These are phyloP conservation scores for Garrulus glandarius DNA, from an alignment of 2,797 vertebrate genomes.

Conservation along the genomic window DNA sequence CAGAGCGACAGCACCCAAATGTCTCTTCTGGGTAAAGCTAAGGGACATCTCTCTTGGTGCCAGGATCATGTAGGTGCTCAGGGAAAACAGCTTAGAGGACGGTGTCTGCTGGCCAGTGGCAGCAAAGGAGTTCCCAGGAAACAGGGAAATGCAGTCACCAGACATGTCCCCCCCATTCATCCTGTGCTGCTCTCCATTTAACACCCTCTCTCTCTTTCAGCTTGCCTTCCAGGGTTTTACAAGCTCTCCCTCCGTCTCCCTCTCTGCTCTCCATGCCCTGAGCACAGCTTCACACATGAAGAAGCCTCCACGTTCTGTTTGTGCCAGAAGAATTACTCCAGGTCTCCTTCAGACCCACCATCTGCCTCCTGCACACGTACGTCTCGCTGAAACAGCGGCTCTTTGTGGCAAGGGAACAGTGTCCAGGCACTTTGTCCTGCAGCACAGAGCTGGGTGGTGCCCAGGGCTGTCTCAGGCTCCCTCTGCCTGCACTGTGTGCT, in stretches of 20 bases:
- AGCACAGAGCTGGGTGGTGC: fast-evolving
- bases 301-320: constrained; percentile 87
- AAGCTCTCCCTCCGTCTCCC: constrained; percentile 89
- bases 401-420: fast-evolving
- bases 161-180: fast-evolving
- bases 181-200: neutral
- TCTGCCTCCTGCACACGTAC: constrained; percentile 91
- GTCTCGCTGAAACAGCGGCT: neutral
- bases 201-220: constrained; percentile 70
- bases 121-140: neutral
- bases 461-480: neutral
- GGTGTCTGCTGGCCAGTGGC: neutral
- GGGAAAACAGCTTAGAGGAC: neutral
- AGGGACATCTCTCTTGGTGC: neutral
- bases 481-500: neutral
- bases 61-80: neutral
- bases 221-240: constrained; percentile 89
- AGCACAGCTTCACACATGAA: constrained; percentile 87
- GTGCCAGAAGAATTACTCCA: constrained; percentile 90
- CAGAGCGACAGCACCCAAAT: neutral
- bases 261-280: constrained; percentile 90
- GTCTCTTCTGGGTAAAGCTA: neutral
- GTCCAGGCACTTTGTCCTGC: fast-evolving
- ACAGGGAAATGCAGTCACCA: neutral
- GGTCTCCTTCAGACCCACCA: constrained; percentile 87